A percentile compares a stretch with the other conserved stretches of the same genome.
Conservation (phyloP, 2,113 vertebrate genomes). For the Tapirus terrestris region DNA sequence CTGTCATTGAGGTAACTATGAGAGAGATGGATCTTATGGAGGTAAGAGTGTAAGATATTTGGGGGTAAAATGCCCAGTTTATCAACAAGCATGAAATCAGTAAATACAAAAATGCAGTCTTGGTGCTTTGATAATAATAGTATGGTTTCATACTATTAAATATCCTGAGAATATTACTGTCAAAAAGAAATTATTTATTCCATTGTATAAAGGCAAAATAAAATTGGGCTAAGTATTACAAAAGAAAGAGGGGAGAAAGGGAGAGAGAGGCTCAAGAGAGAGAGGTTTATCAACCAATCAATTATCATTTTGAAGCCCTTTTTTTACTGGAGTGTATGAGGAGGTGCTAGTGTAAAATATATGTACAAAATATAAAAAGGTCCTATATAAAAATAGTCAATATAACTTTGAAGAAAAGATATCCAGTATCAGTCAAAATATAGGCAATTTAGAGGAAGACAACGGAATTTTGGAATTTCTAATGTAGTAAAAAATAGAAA, state of each 20-base stretch:
- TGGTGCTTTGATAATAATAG: conserved; percentile 8
- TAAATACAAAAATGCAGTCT: background rate
- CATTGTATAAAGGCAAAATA: background rate
- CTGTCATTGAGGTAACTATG: background rate
- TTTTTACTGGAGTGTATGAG: background rate
- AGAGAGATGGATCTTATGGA: background rate
- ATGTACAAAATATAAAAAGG: background rate
- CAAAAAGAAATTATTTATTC: background rate
- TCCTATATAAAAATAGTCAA: background rate
- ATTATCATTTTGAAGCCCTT: background rate
- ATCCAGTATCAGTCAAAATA: background rate
- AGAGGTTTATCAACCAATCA: background rate
- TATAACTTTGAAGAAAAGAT: background rate
- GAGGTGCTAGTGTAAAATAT: background rate
- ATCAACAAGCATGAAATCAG: background rate
- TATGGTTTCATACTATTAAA: background rate
- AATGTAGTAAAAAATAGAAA: background rate
- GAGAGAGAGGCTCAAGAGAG: background rate
- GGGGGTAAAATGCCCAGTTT: background rate
- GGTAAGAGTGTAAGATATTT: background rate
- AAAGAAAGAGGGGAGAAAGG: background rate
- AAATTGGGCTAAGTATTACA: background rate
- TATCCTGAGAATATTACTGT: background rate
- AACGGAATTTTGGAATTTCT: background rate
- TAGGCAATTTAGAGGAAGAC: background rate